Evolutionary conservation across 2,888 invertebrate genomes (phyloP), one percentile per base, ranked within the genome.

Genomic region (Dichetophora obliterata): DNA sequence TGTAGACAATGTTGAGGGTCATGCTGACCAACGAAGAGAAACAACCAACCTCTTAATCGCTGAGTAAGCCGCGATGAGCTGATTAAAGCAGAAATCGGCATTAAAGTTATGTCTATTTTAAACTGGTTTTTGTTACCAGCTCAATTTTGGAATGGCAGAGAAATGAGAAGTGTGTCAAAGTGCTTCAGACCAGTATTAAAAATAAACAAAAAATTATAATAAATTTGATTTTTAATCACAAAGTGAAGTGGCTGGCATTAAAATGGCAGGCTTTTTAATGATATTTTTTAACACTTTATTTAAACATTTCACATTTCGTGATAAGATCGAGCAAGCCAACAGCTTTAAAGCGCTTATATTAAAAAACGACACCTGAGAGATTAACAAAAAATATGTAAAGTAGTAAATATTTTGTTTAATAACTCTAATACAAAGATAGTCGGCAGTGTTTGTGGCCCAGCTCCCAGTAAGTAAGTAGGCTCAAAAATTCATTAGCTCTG

Each of bases 11-110:
- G 14, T 43, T 11, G 43, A 43, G 43, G 43, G 57, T 27, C 24
- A 59, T 11, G 24, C 24, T 8, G 57, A 48, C 34, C 52, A 66
- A 69, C 52, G 9, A 75, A 73, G 65, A 71, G 70, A 70, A 11
- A 34, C 9, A 27, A 2, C 14, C 11, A 43, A 43, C 2, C 43
- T 11, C 43, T 43, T 3, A 48, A 24, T 24, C 19, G 16, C 24
- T 16, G 31, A n/a, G 34, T 8, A 16, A 22, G 22, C 31, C 50
- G 9, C 43, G 11, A 24, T 22, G 16, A 43, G 8, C n/a, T 16
- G 37, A 27, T 57, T 31, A 3, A n/a, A 48, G 27, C 50, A 63
- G 27, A 73, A 63, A 73, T 73, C 37, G 61, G 22, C 43, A 61
- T 37, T 50, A 50, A 73, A 61, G 48, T 61, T 61, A 73, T 73